Conservation (phyloP, 2,888 invertebrate genomes). For the Rosalia funebris region DNA sequence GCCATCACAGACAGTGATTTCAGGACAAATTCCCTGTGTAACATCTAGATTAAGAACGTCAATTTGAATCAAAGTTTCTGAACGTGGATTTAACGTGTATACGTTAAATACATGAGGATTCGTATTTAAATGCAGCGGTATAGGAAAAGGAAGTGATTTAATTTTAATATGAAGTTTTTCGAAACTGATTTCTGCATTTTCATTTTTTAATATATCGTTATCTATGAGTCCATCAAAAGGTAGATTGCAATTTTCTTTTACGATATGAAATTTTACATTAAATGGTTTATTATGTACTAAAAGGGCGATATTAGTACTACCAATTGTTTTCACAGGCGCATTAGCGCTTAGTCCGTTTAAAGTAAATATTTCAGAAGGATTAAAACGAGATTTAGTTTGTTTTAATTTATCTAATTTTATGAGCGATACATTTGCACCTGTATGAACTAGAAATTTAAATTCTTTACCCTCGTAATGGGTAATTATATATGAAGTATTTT, state of each 20-base stretch:
- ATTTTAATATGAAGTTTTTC: not conserved
- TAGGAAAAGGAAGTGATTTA: too few relatives aligned
- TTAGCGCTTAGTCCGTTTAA: not conserved
- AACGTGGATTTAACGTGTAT: too few relatives aligned
- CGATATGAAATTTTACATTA: not conserved
- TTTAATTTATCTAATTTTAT: not conserved
- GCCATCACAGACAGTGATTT: too few relatives aligned
- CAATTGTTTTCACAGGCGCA: not conserved
- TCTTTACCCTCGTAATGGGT: too few relatives aligned
- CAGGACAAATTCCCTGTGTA: too few relatives aligned
- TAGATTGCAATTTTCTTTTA: not conserved
- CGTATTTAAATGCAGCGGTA: too few relatives aligned
- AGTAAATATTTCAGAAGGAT: not conserved
- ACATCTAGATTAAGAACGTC: too few relatives aligned
- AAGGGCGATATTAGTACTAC: not conserved
- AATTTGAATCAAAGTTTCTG: too few relatives aligned
- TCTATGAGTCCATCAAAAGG: not conserved
- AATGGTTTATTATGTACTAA: not conserved
- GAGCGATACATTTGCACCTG: not conserved
- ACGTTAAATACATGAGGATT: too few relatives aligned
- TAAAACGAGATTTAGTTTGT: not conserved
- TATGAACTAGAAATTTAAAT: not conserved
- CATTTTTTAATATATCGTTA: not conserved
- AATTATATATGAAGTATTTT: too few relatives aligned
- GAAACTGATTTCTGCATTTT: not conserved